A percentile compares a stretch with the other conserved stretches of the same genome.
Evolutionary conservation across 1,140 invertebrate species (phyloP).

Genomic region (Bombus waltoni): DNA sequence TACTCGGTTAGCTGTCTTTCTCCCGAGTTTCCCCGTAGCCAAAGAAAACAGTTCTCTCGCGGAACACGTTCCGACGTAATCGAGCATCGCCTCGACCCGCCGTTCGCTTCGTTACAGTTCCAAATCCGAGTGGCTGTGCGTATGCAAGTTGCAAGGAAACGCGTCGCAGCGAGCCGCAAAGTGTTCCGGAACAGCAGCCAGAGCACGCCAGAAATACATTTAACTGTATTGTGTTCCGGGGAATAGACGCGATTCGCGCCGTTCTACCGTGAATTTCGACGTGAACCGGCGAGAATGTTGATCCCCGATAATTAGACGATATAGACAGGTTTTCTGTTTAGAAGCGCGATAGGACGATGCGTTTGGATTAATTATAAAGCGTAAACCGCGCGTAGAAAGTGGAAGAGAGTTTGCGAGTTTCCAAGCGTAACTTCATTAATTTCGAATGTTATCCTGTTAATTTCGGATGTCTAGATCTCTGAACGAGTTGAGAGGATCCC

Average conservation of each 20-base stretch:
- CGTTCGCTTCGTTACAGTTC: background rate
- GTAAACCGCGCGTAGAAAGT: background rate
- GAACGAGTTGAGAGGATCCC: background rate
- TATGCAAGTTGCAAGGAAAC: background rate
- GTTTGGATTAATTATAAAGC: background rate
- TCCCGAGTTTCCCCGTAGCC: background rate
- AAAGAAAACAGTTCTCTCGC: background rate
- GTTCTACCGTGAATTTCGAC: background rate
- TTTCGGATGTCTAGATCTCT: background rate
- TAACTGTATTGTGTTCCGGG: background rate
- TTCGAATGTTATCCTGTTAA: background rate
- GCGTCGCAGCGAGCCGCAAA: constrained; percentile 21
- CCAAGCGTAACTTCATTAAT: background rate
- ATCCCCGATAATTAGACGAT: constrained; percentile 1
- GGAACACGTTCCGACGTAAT: constrained; percentile 31
- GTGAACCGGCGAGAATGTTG: background rate
- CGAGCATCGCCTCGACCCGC: constrained; percentile 19
- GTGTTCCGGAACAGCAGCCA: constrained; percentile 27
- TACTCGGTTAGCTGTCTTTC: background rate
- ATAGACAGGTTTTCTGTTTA: no score
- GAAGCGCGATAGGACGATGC: no score
- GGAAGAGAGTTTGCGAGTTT: background rate
- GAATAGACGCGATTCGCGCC: background rate
- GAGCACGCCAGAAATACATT: constrained; percentile 14
- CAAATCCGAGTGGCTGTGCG: no score